These are phyloP conservation scores for Petrocephalus microphthalmus DNA, from an alignment of 2,113 vertebrate species.

Conservation along the genomic window DNA sequence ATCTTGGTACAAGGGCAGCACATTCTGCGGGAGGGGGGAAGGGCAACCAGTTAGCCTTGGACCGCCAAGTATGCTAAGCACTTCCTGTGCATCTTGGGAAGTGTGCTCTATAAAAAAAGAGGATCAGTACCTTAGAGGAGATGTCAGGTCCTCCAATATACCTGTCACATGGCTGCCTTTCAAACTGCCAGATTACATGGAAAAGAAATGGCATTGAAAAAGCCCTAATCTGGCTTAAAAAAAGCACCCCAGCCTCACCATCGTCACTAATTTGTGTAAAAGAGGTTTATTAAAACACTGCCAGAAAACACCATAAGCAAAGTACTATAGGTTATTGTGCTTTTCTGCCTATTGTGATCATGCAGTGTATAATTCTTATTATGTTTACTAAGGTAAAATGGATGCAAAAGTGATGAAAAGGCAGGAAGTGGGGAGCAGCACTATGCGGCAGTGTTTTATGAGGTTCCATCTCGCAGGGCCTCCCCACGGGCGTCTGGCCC, in stretches of 20 bases:
- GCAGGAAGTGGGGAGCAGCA: not conserved
- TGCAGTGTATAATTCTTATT: slow-evolving; percentile 1
- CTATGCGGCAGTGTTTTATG: not conserved
- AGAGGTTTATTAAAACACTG: not conserved
- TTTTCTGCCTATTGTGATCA: not conserved
- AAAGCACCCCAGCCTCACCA: not conserved
- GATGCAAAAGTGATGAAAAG: slow-evolving; percentile 1
- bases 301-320: not conserved
- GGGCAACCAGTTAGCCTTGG: not conserved
- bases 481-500: not conserved
- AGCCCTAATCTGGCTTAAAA: not conserved
- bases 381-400: not conserved
- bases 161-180: not conserved
- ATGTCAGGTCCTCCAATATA: not conserved
- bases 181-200: not conserved
- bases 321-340: not conserved
- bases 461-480: not conserved
- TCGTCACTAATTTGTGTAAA: not conserved
- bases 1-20: not conserved
- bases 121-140: not conserved
- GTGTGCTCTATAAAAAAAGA: not conserved
- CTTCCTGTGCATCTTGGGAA: not conserved
- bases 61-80: not conserved
- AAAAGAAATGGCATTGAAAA: not conserved
- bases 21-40: not conserved